Evolutionary conservation across 2,888 invertebrate genomes (phyloP).

Genomic region (Alitta virens): DNA sequence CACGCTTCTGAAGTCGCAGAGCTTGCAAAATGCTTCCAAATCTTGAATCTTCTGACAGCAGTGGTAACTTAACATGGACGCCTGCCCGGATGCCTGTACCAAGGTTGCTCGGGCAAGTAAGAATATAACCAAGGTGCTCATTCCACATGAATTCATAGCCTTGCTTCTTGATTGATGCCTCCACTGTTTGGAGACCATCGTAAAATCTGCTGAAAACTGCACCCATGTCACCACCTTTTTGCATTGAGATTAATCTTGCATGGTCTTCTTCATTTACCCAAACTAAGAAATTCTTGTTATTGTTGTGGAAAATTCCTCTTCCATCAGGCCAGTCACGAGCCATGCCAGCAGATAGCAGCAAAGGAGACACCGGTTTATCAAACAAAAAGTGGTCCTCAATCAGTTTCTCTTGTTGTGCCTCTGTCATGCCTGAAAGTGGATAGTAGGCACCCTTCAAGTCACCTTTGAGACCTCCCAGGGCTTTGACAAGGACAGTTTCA

Average conservation of each 20-base stretch:
- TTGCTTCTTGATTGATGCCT: slow-evolving; percentile 71
- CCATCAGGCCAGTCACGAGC: slow-evolving; percentile 30
- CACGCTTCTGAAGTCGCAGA: slow-evolving; percentile 24
- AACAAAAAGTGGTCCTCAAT: slow-evolving; percentile 30
- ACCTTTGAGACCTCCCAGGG: slow-evolving; percentile 7
- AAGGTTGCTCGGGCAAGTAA: slow-evolving; percentile 30
- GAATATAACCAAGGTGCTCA: slow-evolving; percentile 28
- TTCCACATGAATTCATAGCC: slow-evolving; percentile 26
- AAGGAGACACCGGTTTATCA: slow-evolving; percentile 23
- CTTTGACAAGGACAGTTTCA: slow-evolving; percentile 12
- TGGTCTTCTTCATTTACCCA: slow-evolving; percentile 94
- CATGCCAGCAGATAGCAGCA: slow-evolving; percentile 19
- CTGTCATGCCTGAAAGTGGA: slow-evolving; percentile 18
- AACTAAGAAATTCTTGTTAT: slow-evolving; percentile 75
- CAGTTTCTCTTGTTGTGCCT: slow-evolving; percentile 19
- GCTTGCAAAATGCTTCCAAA: slow-evolving; percentile 15
- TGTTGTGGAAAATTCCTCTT: slow-evolving; percentile 70
- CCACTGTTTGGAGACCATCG: slow-evolving; percentile 11
- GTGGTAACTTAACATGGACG: slow-evolving; percentile 85
- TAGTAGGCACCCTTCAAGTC: slow-evolving; percentile 20
- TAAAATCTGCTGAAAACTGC: slow-evolving; percentile 33
- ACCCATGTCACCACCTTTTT: slow-evolving; percentile 58
- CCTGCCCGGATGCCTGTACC: slow-evolving; percentile 81
- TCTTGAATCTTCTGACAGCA: slow-evolving; percentile 52
- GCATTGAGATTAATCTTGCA: slow-evolving; percentile 75